Base-by-base conservation (phyloP, 2,113 vertebrate species). In the Hydrochoerus hydrochaeris region DNA sequence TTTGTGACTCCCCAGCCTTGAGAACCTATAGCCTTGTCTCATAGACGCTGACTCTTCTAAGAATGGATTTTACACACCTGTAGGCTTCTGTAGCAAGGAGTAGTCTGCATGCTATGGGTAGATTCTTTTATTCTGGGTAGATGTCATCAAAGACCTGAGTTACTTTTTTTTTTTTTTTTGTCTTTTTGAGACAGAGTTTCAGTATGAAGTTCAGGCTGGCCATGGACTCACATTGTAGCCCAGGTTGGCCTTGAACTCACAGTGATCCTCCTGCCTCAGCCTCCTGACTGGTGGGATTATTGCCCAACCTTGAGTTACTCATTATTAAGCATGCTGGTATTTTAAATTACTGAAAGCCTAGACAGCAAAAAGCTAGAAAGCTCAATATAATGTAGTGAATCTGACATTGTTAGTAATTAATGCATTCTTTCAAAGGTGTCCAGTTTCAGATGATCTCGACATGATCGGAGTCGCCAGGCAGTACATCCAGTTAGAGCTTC, bases 401-500 rank as follows among this genome's bases (percentile, higher is more conserved):
- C n/a, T 7, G 32, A 2, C 62, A 58, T n/a, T 49, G 7, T 44
- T 96, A 78, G 86, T 85, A 35, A 81, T 13, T 52, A 11, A 32
- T 5, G 1, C 24, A 3, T 58, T 90, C 80, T 96, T 62, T 96
- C 81, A 8, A 93, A 99, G 99, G 98, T 99, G 99, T 87, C 99
- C 99, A 8, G 99, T 99, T 85, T 98, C 99, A 69, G 98, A 99
- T 91, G 99, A 99, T 94, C 97, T 99, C 88, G 99, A 99, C 97
- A 92, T 99, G 94, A 97, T 99, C 0, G 99, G 99, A 84, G 99
- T 99, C 58, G 99, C 99, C 32, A 99, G 99, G 95, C 99, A 99
- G 52, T 99, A 99, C 14, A 98, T 98, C 57, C 99, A 99, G 98
- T 94, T 99, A 87, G 99, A 98, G 86, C 99, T 99, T 57, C 98